These are phyloP conservation scores for Gandaritis pyraliata DNA, from an alignment of 2,888 invertebrate species.

Conservation along the genomic window DNA sequence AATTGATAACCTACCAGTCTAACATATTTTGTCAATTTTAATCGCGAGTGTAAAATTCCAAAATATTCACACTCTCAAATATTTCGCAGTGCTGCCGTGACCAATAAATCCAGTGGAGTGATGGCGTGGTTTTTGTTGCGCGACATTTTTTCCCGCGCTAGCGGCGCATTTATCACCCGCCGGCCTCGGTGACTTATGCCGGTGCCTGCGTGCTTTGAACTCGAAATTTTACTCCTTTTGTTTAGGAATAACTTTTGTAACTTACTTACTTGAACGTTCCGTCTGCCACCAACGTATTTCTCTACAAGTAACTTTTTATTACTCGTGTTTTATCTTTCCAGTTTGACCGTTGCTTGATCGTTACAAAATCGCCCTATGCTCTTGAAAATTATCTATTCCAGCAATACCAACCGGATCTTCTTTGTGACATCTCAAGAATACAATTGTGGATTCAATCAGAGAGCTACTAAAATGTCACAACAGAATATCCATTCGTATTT, in stretches of 20 bases:
- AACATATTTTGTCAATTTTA: conserved; percentile 3
- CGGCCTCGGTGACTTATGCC: conserved; percentile 71
- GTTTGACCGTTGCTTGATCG: background rate
- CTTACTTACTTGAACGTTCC: conserved; percentile 8
- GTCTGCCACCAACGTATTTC: background rate
- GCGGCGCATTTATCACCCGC: conserved; percentile 75
- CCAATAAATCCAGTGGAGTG: conserved; percentile 80
- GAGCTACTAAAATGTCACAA: conserved; percentile 32
- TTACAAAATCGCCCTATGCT: conserved; percentile 2
- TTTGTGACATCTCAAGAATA: conserved; percentile 32
- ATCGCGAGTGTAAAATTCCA: conserved; percentile 34
- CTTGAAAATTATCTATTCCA: conserved; percentile 6
- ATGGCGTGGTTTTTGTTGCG: conserved; percentile 76
- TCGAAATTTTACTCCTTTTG: conserved; percentile 51
- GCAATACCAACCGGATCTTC: conserved; percentile 31
- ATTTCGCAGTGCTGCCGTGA: conserved; percentile 72
- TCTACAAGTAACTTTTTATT: background rate
- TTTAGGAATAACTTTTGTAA: conserved; percentile 20
- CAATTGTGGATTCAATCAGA: conserved; percentile 23
- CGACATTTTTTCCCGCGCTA: conserved; percentile 84
- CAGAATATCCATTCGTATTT: conserved; percentile 42
- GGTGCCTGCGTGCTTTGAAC: conserved; percentile 45
- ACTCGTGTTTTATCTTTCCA: background rate
- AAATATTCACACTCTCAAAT: conserved; percentile 74
- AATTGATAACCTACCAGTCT: background rate